phyloP scores from a whole-genome alignment of 2,797 vertebrate species.

The Huso huso region DNA sequence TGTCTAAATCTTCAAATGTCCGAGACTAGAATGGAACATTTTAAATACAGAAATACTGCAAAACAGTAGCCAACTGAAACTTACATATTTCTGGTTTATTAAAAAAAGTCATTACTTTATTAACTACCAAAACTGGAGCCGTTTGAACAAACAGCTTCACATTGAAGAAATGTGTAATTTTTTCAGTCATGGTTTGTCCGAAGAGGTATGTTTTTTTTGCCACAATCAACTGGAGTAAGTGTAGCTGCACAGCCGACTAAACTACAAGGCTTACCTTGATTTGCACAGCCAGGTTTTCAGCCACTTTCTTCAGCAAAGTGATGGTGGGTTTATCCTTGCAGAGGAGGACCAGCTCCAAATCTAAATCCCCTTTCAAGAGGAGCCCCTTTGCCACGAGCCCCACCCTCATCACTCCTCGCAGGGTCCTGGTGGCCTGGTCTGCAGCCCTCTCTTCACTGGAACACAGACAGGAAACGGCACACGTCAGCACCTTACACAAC shows the following conservation, averaged over 20 bases:
- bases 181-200: too few relatives aligned
- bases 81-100: too few relatives aligned
- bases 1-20: too few relatives aligned
- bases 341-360: conserved; percentile 86
- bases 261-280: conserved; percentile 66
- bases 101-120: too few relatives aligned
- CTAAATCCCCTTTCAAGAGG: conserved; percentile 87
- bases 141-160: too few relatives aligned
- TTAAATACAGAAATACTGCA: too few relatives aligned
- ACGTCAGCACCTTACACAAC: not conserved
- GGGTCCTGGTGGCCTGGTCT: conserved; percentile 72
- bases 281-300: conserved; percentile 79
- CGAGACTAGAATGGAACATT: too few relatives aligned
- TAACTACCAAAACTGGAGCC: too few relatives aligned
- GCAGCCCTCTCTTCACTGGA: conserved; percentile 69
- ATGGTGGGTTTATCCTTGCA: conserved; percentile 91
- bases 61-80: too few relatives aligned
- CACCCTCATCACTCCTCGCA: conserved; percentile 93
- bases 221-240: too few relatives aligned
- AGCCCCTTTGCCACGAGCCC: conserved; percentile 95
- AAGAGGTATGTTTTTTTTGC: too few relatives aligned
- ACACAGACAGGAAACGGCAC: not conserved
- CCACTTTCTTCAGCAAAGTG: conserved; percentile 78
- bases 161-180: too few relatives aligned
- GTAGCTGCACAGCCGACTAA: not conserved